Conservation (phyloP, 1,140 invertebrate species). For the Drosophila pseudoobscura region DNA sequence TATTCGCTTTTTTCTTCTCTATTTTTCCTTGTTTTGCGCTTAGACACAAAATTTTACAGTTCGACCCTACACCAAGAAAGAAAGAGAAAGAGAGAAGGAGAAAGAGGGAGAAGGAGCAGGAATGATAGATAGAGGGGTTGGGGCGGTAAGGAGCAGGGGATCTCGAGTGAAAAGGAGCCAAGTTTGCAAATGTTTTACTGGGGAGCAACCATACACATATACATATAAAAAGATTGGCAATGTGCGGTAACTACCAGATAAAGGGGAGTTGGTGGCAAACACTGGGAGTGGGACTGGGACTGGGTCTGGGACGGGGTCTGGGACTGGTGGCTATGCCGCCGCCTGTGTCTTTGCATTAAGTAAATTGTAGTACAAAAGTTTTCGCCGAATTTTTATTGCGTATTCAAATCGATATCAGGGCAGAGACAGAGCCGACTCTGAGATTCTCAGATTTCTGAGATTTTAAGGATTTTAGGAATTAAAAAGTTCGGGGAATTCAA, state of each 20-base stretch:
- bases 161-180: conserved; percentile 15
- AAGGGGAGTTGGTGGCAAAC: neutral
- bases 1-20: conserved; percentile 29
- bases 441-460: too few relatives aligned
- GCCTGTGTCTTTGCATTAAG: conserved; percentile 55
- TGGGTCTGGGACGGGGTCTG: neutral
- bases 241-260: conserved; percentile 44
- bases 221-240: conserved; percentile 59
- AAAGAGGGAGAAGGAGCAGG: neutral
- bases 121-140: neutral
- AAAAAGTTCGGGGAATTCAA: too few relatives aligned
- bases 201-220: conserved; percentile 10
- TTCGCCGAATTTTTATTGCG: conserved; percentile 73
- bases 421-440: conserved; percentile 8
- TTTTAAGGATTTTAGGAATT: too few relatives aligned
- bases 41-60: conserved; percentile 76
- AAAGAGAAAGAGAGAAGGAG: neutral
- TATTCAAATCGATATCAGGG: conserved; percentile 74
- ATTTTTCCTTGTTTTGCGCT: conserved; percentile 60
- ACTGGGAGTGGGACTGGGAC: neutral
- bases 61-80: conserved; percentile 41
- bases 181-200: conserved; percentile 69
- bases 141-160: neutral
- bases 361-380: conserved; percentile 76
- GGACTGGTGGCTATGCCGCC: too few relatives aligned